Percentiles rank a stretch among this genome's conserved stretches.
Conservation (phyloP, 2,113 vertebrate species). For the Cheilinus undulatus region DNA sequence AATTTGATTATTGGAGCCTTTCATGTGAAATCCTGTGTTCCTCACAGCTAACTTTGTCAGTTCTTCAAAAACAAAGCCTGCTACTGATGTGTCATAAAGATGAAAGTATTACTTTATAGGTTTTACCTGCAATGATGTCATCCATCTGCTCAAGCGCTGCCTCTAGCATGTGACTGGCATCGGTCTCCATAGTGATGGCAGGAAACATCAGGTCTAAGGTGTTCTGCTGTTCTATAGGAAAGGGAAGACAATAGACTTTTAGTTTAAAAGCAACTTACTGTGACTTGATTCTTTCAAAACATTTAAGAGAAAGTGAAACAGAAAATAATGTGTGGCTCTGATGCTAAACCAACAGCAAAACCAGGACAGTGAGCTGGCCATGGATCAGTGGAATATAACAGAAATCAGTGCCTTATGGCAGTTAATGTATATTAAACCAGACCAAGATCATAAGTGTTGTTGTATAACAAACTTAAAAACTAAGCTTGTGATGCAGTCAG, state of each 20-base stretch:
- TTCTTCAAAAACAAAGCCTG: too few species aligned
- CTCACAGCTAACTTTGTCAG: too few species aligned
- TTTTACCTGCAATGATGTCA: slow-evolving; percentile 94
- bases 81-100: too few species aligned
- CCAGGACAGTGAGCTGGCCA: too few species aligned
- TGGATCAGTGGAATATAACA: too few species aligned
- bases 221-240: slow-evolving; percentile 30
- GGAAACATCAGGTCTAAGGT: slow-evolving; percentile 60
- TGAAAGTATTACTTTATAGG: background rate
- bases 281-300: background rate
- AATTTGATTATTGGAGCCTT: too few species aligned
- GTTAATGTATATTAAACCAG: too few species aligned
- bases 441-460: background rate
- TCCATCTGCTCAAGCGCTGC: slow-evolving; percentile 98
- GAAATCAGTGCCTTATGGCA: too few species aligned
- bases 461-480: background rate
- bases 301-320: background rate
- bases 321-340: background rate
- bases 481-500: background rate
- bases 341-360: too few species aligned
- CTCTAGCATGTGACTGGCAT: slow-evolving; percentile 96
- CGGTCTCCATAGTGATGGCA: slow-evolving; percentile 87
- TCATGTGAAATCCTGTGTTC: too few species aligned
- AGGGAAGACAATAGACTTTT: background rate
- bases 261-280: background rate